Conservation (phyloP, 2,888 invertebrate species). For the Phaedon cochleariae region DNA sequence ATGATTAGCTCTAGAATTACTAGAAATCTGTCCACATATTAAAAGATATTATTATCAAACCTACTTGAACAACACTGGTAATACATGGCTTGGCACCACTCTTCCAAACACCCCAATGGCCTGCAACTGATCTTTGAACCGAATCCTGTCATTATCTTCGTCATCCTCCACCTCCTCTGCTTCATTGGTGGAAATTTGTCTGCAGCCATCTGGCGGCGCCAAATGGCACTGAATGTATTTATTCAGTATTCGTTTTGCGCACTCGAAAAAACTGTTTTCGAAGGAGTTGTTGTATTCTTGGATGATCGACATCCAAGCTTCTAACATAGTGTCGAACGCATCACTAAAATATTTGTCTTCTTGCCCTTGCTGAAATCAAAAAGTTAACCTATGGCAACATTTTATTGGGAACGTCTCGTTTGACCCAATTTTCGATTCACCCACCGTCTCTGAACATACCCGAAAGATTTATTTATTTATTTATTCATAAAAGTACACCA, state of each 20-base stretch:
- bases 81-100: slow-evolving; percentile 71
- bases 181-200: slow-evolving; percentile 61
- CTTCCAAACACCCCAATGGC: slow-evolving; percentile 75
- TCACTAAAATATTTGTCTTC: slow-evolving; percentile 70
- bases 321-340: slow-evolving; percentile 74
- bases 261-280: slow-evolving; percentile 53
- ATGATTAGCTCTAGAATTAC: too few relatives aligned
- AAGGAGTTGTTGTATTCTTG: slow-evolving; percentile 51
- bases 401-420: too few relatives aligned
- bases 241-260: slow-evolving; percentile 73
- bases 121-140: slow-evolving; percentile 76
- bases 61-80: slow-evolving; percentile 70
- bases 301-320: slow-evolving; percentile 72
- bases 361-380: slow-evolving; percentile 58
- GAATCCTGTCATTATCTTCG: slow-evolving; percentile 73
- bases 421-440: too few relatives aligned
- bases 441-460: too few relatives aligned
- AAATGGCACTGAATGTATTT: slow-evolving; percentile 82
- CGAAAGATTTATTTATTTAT: too few relatives aligned
- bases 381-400: too few relatives aligned
- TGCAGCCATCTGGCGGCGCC: slow-evolving; percentile 80
- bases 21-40: background rate
- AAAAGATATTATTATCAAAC: slow-evolving; percentile 17
- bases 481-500: too few relatives aligned
- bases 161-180: slow-evolving; percentile 70